Conservation (phyloP, 2,888 invertebrate species). For the Drosophila multiciliata region DNA sequence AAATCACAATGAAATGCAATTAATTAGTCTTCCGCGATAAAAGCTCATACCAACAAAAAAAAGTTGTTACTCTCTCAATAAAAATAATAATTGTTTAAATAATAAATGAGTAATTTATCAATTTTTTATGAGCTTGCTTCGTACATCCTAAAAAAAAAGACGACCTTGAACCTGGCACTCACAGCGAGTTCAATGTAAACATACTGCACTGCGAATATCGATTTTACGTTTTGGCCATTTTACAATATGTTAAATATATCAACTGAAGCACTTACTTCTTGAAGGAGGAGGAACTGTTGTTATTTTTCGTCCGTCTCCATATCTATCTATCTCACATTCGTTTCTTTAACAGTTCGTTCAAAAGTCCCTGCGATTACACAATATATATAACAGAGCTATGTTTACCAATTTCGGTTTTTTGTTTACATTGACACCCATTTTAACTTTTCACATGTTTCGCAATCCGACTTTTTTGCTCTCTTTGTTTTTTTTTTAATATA, state of each 20-base stretch:
- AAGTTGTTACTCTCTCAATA: background rate
- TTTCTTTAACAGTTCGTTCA: background rate
- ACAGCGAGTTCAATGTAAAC: background rate
- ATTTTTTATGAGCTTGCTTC: background rate
- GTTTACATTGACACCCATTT: slow-evolving; percentile 43
- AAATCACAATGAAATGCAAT: slow-evolving; percentile 31
- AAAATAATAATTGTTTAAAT: background rate
- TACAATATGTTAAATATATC: slow-evolving; percentile 1
- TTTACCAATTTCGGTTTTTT: slow-evolving; percentile 23
- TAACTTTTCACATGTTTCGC: slow-evolving; percentile 31
- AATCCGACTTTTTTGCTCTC: slow-evolving; percentile 14
- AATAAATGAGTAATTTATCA: background rate
- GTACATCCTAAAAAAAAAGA: background rate
- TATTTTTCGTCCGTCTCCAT: background rate
- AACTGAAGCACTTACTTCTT: slow-evolving; percentile 9
- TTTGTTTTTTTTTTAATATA: background rate
- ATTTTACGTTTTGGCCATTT: slow-evolving; percentile 13
- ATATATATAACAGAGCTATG: slow-evolving; percentile 15
- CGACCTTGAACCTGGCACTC: slow-evolving; percentile 33
- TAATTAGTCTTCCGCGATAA: background rate
- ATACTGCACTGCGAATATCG: slow-evolving; percentile 36
- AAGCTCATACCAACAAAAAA: slow-evolving; percentile 6
- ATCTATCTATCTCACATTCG: background rate
- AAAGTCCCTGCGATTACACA: slow-evolving; percentile 10
- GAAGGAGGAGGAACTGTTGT: background rate